Evolutionary conservation across 2,797 vertebrate species (phyloP).

Genomic region (Clarias fuscus): DNA sequence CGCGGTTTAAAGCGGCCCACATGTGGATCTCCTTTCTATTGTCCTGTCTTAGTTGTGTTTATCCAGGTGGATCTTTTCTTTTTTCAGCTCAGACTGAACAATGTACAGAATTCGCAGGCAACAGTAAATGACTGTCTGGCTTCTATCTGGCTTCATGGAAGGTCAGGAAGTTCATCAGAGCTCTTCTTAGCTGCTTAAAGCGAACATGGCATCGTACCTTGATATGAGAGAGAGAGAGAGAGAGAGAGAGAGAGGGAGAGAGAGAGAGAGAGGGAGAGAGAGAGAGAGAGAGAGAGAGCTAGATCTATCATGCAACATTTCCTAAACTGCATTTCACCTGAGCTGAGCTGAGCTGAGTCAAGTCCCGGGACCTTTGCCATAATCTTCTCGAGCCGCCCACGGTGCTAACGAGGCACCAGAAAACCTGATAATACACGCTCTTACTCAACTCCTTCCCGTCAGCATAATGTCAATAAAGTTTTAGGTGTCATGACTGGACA

Average conservation of each 20-base stretch:
- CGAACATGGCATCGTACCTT: neutral
- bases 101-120: slow-evolving; percentile 21
- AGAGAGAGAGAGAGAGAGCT: too few relatives aligned
- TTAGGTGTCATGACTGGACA: slow-evolving; percentile 5
- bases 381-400: slow-evolving; percentile 29
- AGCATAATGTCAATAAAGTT: slow-evolving; percentile 22
- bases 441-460: slow-evolving; percentile 42
- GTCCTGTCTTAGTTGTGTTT: slow-evolving; percentile 36
- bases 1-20: slow-evolving; percentile 9
- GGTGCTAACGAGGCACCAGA: slow-evolving; percentile 23
- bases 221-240: too few relatives aligned
- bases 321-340: neutral
- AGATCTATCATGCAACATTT: neutral
- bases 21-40: slow-evolving; percentile 19
- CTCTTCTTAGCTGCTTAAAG: neutral
- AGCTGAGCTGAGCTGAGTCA: slow-evolving; percentile 12
- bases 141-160: neutral
- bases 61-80: slow-evolving; percentile 34
- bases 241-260: too few relatives aligned
- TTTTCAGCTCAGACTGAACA: neutral
- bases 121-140: neutral
- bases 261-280: too few relatives aligned
- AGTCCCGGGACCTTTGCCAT: neutral
- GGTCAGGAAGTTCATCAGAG: neutral
- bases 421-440: slow-evolving; percentile 30